A percentile compares a stretch with the other conserved stretches of the same genome.
Evolutionary conservation across 2,113 vertebrate species (phyloP).

Genomic region (Alethe diademata): DNA sequence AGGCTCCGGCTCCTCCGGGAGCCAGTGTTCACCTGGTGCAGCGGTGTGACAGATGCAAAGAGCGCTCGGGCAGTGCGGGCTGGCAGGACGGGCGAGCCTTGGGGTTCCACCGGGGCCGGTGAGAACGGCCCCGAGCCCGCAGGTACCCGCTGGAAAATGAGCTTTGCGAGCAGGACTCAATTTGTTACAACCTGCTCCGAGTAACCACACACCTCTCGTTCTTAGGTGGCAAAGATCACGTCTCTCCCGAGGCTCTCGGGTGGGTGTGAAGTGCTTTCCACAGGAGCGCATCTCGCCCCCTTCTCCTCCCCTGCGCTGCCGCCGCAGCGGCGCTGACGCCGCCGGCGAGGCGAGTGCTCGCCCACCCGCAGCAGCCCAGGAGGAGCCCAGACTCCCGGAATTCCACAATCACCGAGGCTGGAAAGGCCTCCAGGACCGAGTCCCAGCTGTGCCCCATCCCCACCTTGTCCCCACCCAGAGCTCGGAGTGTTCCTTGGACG

Average conservation of each 20-base stretch:
- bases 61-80: rapidly evolving
- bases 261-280: not conserved
- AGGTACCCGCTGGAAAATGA: not conserved
- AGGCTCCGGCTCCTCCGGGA: not conserved
- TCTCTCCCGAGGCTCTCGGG: not conserved
- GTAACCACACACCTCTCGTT: not conserved
- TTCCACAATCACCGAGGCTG: rapidly evolving
- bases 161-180: not conserved
- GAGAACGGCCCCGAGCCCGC: not conserved
- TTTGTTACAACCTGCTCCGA: not conserved
- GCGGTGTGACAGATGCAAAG: not conserved
- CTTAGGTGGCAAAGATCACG: conserved; percentile 19
- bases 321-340: not conserved
- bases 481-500: rapidly evolving
- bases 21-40: rapidly evolving
- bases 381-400: not conserved
- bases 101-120: not conserved
- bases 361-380: not conserved
- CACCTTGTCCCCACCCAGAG: not conserved
- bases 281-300: not conserved
- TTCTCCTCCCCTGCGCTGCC: not conserved
- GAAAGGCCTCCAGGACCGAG: not conserved
- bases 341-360: not conserved
- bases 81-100: not conserved
- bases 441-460: rapidly evolving